Conservation (phyloP, 2,888 invertebrate genomes). For the Teleiodes luculella region DNA sequence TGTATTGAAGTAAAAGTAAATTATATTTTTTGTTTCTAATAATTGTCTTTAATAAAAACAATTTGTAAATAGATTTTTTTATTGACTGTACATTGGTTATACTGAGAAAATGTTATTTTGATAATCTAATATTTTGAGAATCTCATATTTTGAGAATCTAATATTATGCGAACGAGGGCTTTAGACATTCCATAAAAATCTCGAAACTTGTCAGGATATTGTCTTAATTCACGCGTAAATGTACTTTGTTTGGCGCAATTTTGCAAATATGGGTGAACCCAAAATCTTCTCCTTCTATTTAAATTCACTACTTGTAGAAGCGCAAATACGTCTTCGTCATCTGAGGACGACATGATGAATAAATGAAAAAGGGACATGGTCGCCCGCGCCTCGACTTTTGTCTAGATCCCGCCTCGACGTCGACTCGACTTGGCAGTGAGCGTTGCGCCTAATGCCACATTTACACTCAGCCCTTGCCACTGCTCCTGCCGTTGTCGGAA, state of each 20-base stretch:
- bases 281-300: constrained; percentile 11
- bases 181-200: constrained; percentile 7
- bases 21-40: too few species aligned
- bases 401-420: not conserved
- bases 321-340: constrained; percentile 10
- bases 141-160: too few species aligned
- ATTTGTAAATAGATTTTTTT: too few species aligned
- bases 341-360: constrained; percentile 11
- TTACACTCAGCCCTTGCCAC: too few species aligned
- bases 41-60: too few species aligned
- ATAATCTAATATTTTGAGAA: too few species aligned
- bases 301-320: constrained; percentile 9
- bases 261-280: constrained; percentile 10
- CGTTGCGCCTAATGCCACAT: too few species aligned
- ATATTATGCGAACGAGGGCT: too few species aligned
- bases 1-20: too few species aligned
- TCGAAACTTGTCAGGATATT: constrained; percentile 6
- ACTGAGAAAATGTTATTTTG: too few species aligned
- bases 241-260: not conserved
- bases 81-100: too few species aligned
- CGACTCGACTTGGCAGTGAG: not conserved
- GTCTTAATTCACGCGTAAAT: constrained; percentile 9
- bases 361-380: not conserved
- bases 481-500: too few species aligned
- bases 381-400: constrained; percentile 9